Evolutionary conservation across 92 coral and sea anemone species (phyloP), one percentile per base, ranked within the genome.

Genomic region (Chrysogorgia sp.): DNA sequence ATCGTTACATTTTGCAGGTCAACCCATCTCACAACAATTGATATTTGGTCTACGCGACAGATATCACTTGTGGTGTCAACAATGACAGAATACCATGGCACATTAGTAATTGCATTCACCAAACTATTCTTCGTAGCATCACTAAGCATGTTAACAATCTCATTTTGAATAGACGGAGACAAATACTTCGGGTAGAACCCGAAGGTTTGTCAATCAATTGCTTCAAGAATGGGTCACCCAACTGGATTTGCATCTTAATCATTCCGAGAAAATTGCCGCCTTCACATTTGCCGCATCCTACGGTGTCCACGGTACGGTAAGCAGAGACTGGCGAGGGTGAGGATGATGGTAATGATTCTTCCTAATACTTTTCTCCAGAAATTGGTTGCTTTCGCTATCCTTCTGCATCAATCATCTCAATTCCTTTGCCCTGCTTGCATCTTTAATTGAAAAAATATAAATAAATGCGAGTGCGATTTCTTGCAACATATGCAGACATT

Each of bases 61-160:
- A n/a, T n/a, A n/a, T n/a, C n/a, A n/a, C 34, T 59, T 61, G 67
- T 61, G 29, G 67, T 61, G 19, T 61, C 67, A 28, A 32, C 14
- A 12, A 61, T 61, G 19, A 61, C 7, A 17, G 67, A 20, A 29
- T 8, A 61, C n/a, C 67, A 61, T 2, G 67, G 41, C 22, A 25
- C 40, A 26, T 25, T n/a, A 30, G 30, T 61, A 0, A 61, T 29
- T 61, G 30, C 20, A 29, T 8, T 30, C n/a, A 61, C 40, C 40
- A 61, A 22, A 20, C 34, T 28, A 9, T 19, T 25, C 34, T 43
- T 25, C 4, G 67, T 32, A 22, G 41, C 67, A 61, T 61, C n/a
- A 8, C 67, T 43, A 61, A 61, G 67, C 23, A 61, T 61, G n/a
- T 61, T 30, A 19, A 61, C 34, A 20, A 61, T 26, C 34, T 61